These are phyloP conservation scores for Proteles cristata DNA, from an alignment of 2,113 vertebrate species.

Conservation along the genomic window DNA sequence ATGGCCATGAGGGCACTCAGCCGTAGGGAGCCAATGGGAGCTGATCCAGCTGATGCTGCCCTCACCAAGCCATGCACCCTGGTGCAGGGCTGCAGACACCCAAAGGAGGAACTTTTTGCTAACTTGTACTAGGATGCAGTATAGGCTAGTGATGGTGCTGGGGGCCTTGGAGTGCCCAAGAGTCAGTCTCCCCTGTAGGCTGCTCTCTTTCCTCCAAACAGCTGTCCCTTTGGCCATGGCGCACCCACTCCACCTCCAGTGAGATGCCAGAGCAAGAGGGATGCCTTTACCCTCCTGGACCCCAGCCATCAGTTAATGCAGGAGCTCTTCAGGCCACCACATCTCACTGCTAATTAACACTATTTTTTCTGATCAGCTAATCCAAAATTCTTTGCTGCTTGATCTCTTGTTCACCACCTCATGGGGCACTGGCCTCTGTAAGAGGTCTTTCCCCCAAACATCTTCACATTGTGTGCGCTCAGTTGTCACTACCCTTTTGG, in stretches of 20 bases:
- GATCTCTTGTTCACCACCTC: not conserved
- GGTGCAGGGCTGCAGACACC: not conserved
- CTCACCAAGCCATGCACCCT: not conserved
- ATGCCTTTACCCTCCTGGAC: not conserved
- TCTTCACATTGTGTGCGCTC: not conserved
- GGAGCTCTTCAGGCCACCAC: not conserved
- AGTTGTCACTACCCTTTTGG: not conserved
- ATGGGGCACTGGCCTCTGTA: not conserved
- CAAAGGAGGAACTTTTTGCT: not conserved
- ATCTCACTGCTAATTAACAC: not conserved
- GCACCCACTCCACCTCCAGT: not conserved
- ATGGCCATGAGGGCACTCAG: not conserved
- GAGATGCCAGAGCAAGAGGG: not conserved
- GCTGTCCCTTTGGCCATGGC: not conserved
- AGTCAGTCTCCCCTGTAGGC: not conserved
- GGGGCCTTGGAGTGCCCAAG: not conserved
- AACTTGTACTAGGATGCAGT: not conserved
- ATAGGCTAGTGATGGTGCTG: not conserved
- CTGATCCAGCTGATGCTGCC: not conserved
- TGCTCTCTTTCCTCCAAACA: constrained; percentile 27
- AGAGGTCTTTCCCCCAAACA: not conserved
- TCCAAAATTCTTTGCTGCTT: not conserved
- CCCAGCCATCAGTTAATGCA: not conserved
- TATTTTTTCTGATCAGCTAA: not conserved
- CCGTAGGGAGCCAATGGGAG: not conserved